phyloP scores from a whole-genome alignment of 1,140 invertebrate genomes.

The Harlomillsia oculata region DNA sequence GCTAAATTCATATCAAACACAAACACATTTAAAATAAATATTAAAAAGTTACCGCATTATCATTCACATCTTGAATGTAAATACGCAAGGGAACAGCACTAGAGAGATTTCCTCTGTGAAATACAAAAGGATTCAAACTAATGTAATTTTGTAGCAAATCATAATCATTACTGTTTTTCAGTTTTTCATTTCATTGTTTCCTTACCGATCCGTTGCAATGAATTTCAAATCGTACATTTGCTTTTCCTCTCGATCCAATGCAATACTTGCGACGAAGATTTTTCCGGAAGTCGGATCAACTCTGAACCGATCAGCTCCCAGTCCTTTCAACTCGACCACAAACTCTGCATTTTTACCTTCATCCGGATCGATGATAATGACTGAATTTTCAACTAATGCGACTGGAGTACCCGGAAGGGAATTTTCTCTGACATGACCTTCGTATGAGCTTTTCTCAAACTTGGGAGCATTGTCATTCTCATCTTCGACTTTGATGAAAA shows the following conservation, averaged over 20 bases:
- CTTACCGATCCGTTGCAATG: conserved; percentile 55
- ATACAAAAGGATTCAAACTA: not conserved
- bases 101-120: not conserved
- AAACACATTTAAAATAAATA: too few relatives aligned
- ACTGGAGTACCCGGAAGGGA: conserved; percentile 60
- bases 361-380: conserved; percentile 66
- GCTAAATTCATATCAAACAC: too few relatives aligned
- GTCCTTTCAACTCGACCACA: conserved; percentile 57
- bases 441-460: conserved; percentile 60
- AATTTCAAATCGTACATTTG: conserved; percentile 57
- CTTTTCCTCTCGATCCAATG: conserved; percentile 63
- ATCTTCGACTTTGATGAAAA: conserved; percentile 69
- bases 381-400: conserved; percentile 49
- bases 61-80: conserved; percentile 8
- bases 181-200: too few relatives aligned
- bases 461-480: conserved; percentile 79
- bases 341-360: conserved; percentile 66
- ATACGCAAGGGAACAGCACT: conserved; percentile 22
- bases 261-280: conserved; percentile 48
- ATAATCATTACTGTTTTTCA: too few relatives aligned
- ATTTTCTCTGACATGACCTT: conserved; percentile 71
- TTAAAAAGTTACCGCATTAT: too few relatives aligned
- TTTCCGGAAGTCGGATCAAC: conserved; percentile 59
- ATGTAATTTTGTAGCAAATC: too few relatives aligned
- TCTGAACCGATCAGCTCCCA: conserved; percentile 62